These are phyloP conservation scores for Plagodis pulveraria DNA, from an alignment of 2,888 invertebrate genomes.

Conservation along the genomic window DNA sequence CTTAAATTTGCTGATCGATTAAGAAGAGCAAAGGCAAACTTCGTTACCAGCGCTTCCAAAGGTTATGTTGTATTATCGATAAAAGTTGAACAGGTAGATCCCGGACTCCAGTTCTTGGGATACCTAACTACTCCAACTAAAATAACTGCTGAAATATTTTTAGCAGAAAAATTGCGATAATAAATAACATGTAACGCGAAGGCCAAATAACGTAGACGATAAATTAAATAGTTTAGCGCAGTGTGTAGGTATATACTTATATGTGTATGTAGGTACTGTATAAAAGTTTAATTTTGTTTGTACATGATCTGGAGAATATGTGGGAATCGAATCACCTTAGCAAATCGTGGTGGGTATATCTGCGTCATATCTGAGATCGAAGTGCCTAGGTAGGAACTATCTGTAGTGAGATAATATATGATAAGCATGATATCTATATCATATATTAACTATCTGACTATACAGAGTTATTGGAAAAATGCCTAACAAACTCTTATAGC, in stretches of 20 bases:
- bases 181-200: constrained; percentile 49
- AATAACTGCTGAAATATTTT: constrained; percentile 51
- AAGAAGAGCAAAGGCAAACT: too few relatives aligned
- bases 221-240: constrained; percentile 45
- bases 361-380: constrained; percentile 13
- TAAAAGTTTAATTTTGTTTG: constrained; percentile 23
- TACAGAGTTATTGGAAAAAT: too few relatives aligned
- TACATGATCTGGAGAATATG: constrained; percentile 9
- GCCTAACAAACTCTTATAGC: too few relatives aligned
- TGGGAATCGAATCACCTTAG: constrained; percentile 13
- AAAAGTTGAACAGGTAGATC: not conserved
- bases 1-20: too few relatives aligned
- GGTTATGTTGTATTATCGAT: too few relatives aligned
- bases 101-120: constrained; percentile 29
- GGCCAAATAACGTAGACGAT: constrained; percentile 50
- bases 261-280: constrained; percentile 1
- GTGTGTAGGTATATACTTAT: constrained; percentile 23
- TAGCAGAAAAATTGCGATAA: constrained; percentile 48
- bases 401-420: too few relatives aligned
- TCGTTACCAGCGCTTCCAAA: too few relatives aligned
- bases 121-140: constrained; percentile 32
- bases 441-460: too few relatives aligned
- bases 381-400: too few relatives aligned
- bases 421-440: too few relatives aligned
- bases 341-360: not conserved